Base-by-base conservation (phyloP, 2,797 vertebrate species). In the Tadarida brasiliensis region DNA sequence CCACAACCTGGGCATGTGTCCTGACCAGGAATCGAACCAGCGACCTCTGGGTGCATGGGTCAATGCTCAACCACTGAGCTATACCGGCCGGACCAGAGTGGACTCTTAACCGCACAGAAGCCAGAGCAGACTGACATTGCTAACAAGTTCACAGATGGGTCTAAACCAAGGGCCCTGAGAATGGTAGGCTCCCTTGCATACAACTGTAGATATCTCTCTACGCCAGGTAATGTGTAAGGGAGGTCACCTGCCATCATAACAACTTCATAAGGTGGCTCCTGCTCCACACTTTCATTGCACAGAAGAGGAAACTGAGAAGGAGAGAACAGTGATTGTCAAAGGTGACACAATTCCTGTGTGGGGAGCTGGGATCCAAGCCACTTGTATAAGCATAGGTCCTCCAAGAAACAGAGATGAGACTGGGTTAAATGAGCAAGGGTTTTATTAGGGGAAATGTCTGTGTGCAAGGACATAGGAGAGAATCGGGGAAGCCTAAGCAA, bases 291-390 rank as follows among this genome's bases (percentile, higher is more conserved):
- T 94, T 65, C n/a, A 35, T 44, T 56, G 90, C 61, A 63, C 28
- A 49, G 78, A 94, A 76, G 17, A 94, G 54, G 56, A 89, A 91
- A 80, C 35, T 81, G 28, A 86, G 61, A 88, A n/a, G 35, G 57
- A 54, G 30, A 88, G 63, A 87, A 44, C 7, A 76, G n/a, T 44
- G 19, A 73, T 15, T 77, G 19, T 54, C 65, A 44, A 87, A 78
- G 71, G 70, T 77, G 44, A 77, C 19, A n/a, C 24, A 26, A 44
- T 24, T 80, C 49, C 59, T 51, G 5, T 39, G 26, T 49, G 11
- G 33, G 77, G 16, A 83, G 44, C 73, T 95, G 3, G 16, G 1
- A 51, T 49, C 30, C 20, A 51, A 63, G 39, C 35, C 11, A 76
- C 8, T 0, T 28, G 9, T 71, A 5, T 33, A 59, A 86, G 15